Evolutionary conservation across 1,140 invertebrate genomes (phyloP).

Genomic region (Lepidostoma basale): DNA sequence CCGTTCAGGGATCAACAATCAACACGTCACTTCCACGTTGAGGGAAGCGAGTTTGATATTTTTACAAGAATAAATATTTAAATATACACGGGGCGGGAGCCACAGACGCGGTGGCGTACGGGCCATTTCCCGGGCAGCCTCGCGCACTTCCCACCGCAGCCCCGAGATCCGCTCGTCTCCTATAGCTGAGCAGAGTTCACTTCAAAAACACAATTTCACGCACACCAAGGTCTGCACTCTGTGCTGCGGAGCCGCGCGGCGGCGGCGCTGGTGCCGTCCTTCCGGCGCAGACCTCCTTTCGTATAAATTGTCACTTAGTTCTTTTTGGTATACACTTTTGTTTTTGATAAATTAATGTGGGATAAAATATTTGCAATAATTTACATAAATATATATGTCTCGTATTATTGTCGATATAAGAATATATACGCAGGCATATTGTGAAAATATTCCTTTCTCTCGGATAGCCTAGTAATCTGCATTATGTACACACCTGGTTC

Average conservation of each 20-base stretch:
- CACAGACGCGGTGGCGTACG: not conserved
- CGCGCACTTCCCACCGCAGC: not conserved
- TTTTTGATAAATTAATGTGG: constrained; percentile 26
- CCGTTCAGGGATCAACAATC: constrained; percentile 25
- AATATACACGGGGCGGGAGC: not conserved
- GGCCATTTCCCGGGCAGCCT: not conserved
- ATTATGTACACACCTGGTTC: not conserved
- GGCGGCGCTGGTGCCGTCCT: not conserved
- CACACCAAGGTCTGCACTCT: no score
- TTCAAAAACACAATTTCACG: no score
- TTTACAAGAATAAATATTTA: constrained; percentile 39
- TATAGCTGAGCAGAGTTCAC: no score
- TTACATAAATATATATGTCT: constrained; percentile 30
- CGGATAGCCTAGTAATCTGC: not conserved
- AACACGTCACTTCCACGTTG: constrained; percentile 19
- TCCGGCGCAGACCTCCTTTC: not conserved
- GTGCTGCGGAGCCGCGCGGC: no score
- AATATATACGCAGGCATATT: constrained; percentile 31
- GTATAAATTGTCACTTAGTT: constrained; percentile 21
- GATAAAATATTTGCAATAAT: constrained; percentile 24
- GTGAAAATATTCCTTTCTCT: constrained; percentile 6
- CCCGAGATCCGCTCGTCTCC: no score
- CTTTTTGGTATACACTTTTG: constrained; percentile 20
- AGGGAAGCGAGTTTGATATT: constrained; percentile 30
- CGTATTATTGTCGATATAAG: constrained; percentile 41